These are phyloP conservation scores for Hydra vulgaris DNA, from an alignment of 30 jellyfish, hydroid and myxozoan genomes.

Conservation along the genomic window DNA sequence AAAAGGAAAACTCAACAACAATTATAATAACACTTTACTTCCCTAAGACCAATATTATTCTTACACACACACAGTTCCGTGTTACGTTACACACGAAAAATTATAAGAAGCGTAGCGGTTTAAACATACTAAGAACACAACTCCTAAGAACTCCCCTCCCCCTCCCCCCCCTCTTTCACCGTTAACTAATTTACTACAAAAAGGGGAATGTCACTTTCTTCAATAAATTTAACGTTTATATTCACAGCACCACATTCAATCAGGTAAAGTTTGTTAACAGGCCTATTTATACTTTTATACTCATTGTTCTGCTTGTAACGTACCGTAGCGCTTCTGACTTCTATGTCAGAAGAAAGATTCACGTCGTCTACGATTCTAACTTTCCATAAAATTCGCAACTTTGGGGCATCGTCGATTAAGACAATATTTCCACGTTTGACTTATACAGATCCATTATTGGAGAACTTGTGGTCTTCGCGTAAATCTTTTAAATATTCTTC, in stretches of 20 bases:
- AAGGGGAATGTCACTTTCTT: not conserved
- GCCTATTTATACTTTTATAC: not conserved
- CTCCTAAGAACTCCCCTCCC: not conserved
- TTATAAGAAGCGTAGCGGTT: not conserved
- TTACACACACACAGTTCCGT: not conserved
- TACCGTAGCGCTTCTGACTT: not conserved
- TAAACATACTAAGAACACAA: not conserved
- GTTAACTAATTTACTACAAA: not conserved
- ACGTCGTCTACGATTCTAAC: not conserved
- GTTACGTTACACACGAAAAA: not conserved
- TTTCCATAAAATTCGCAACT: not conserved
- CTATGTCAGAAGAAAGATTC: not conserved
- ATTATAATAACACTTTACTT: not conserved
- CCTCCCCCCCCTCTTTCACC: too few species aligned
- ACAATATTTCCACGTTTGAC: not conserved
- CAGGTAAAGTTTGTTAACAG: not conserved
- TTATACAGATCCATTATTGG: not conserved
- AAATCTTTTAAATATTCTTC: not conserved
- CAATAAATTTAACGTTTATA: not conserved
- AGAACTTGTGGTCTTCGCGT: not conserved
- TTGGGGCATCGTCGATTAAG: not conserved
- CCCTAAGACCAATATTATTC: not conserved
- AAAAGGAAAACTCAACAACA: not conserved
- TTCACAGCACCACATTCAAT: not conserved
- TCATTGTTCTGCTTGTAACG: not conserved